Base-by-base conservation (phyloP, 2,113 vertebrate genomes). In the Ptyas mucosa region DNA sequence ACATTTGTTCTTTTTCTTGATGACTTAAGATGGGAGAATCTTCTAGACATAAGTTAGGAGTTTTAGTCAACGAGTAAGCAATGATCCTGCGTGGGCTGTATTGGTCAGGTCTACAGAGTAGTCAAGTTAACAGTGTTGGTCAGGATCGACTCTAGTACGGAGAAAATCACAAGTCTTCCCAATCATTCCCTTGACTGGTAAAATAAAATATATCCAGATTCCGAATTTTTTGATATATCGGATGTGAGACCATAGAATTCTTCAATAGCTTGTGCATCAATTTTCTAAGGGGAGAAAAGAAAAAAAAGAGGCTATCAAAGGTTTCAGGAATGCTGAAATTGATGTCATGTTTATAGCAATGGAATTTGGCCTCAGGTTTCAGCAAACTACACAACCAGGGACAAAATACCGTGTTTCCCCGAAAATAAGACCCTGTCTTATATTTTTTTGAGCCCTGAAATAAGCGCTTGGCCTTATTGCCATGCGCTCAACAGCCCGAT, bases 151-250 rank as follows among this genome's bases (percentile, higher is more conserved):
- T 34, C 0, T 0, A 64, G 75, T 2, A 92, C 64, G 89, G 58
- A 26, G 92, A 92, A 96, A 94, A 88, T 95, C 95, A 81, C n/a
- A 46, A 58, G 89, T 91, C 92, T 95, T 92, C 93, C 92, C 94
- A 90, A 92, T 98, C 98, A 99, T 97, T 99, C 99, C 97, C 99
- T 98, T 95, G 99, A 99, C 97, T 99, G 99, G 97, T 99, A 99
- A 97, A 99, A 99, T 98, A 99, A 98, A 98, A 99, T 99, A 97
- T 99, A 99, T 96, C 99, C 99, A 87, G 99, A 99, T 97, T 99
- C 99, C 0, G 99, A 99, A 98, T 99, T 99, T 98, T 99, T 99
- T 91, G 99, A 99, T 98, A 99, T 99, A 97, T 99, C 99, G 93
- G 99, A 99, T 1, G 99, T 99, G 97, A 99, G 98, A 92, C 99